Evolutionary conservation across 2,888 invertebrate species (phyloP).

Genomic region (Netelia melanura): DNA sequence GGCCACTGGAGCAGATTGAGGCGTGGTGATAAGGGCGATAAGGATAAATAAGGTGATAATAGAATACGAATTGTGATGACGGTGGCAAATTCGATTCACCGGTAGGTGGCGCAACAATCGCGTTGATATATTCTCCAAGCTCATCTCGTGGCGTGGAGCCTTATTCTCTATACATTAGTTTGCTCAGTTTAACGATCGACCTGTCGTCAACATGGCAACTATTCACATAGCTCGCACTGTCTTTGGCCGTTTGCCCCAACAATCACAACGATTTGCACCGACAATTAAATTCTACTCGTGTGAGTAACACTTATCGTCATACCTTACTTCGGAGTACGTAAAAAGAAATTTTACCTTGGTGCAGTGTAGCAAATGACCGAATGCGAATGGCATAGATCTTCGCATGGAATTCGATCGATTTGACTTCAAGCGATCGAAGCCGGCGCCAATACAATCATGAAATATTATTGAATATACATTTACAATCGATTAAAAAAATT

Average conservation of each 20-base stretch:
- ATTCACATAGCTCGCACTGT: constrained; percentile 68
- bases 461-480: not conserved
- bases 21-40: constrained; percentile 1
- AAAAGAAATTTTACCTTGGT: not conserved
- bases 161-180: not conserved
- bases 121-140: not conserved
- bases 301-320: constrained; percentile 70
- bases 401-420: constrained; percentile 53
- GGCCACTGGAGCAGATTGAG: not conserved
- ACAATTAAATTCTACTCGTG: constrained; percentile 77
- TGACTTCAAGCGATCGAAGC: constrained; percentile 35
- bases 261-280: constrained; percentile 65
- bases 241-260: constrained; percentile 65
- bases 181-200: constrained; percentile 54
- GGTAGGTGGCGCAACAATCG: constrained; percentile 44
- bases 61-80: constrained; percentile 17
- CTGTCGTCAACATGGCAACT: constrained; percentile 73
- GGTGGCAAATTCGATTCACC: constrained; percentile 14
- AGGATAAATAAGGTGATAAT: not conserved
- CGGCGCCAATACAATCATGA: constrained; percentile 11
- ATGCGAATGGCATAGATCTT: not conserved
- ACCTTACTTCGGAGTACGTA: not conserved
- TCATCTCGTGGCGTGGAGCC: not conserved
- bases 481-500: not conserved
- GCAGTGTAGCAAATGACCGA: not conserved